phyloP scores from a whole-genome alignment of 2,113 vertebrate species.

The Atherinomorus stipes region DNA sequence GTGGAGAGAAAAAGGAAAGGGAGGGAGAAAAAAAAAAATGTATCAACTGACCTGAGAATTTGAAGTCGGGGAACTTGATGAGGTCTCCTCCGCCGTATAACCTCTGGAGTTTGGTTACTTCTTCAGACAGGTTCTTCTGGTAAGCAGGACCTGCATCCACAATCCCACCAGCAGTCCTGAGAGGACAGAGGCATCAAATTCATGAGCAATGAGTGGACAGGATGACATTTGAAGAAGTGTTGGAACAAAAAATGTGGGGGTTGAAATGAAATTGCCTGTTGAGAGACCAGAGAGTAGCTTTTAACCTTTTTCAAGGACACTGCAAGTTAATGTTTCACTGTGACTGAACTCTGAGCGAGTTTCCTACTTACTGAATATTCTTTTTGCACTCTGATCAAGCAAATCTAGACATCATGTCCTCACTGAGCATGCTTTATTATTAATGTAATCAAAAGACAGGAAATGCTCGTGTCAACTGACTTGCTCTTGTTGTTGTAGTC shows the following conservation, averaged over 20 bases:
- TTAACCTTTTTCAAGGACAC: not conserved
- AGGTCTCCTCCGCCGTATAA: constrained; percentile 91
- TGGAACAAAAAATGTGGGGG: not conserved
- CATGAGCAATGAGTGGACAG: not conserved
- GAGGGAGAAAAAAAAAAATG: not conserved
- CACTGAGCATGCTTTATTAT: not conserved
- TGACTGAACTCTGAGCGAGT: not conserved
- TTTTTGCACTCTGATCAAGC: not conserved
- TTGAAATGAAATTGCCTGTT: not conserved
- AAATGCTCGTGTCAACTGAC: constrained; percentile 78
- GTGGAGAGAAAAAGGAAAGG: not conserved
- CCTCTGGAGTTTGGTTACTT: constrained; percentile 89
- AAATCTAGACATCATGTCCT: not conserved
- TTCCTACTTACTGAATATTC: not conserved
- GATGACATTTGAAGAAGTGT: not conserved
- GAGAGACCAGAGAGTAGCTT: not conserved
- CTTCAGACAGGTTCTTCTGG: constrained; percentile 88
- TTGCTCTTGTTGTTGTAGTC: constrained; percentile 93
- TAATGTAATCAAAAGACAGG: not conserved
- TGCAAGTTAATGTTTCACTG: not conserved
- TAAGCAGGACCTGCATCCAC: constrained; percentile 88
- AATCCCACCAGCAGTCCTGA: constrained; percentile 87
- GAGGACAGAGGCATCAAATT: constrained; percentile 1
- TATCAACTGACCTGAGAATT: constrained; percentile 87
- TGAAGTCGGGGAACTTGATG: constrained; percentile 90